phyloP scores from a whole-genome alignment of 2,888 invertebrate species.

The Brachynemurus nebulosus region DNA sequence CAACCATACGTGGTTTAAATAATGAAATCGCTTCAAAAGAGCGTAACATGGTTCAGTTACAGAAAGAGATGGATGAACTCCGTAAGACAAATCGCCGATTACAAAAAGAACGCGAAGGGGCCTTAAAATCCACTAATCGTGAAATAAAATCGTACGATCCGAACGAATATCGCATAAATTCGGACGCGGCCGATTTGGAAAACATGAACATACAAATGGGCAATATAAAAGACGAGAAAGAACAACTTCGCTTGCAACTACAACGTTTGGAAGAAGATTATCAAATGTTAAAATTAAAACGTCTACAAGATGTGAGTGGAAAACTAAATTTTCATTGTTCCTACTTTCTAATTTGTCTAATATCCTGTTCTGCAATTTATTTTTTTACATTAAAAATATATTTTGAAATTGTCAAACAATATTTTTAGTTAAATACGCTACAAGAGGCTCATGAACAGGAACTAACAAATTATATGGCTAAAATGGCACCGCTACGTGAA shows the following conservation, averaged over 20 bases:
- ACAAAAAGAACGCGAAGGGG: conserved; percentile 62
- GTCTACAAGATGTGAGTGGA: conserved; percentile 63
- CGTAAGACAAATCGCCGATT: conserved; percentile 59
- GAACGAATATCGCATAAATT: conserved; percentile 3
- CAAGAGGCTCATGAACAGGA: conserved; percentile 61
- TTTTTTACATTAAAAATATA: not conserved
- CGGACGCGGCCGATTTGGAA: conserved; percentile 31
- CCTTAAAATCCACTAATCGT: conserved; percentile 23
- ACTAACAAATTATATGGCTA: conserved; percentile 48
- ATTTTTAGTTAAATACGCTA: conserved; percentile 53
- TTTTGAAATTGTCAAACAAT: conserved; percentile 18
- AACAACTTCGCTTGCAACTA: conserved; percentile 47
- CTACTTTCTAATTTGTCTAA: not conserved
- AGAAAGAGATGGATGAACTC: conserved; percentile 61
- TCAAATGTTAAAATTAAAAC: conserved; percentile 58
- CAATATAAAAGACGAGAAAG: conserved; percentile 37
- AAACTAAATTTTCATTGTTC: conserved; percentile 20
- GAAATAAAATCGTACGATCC: conserved; percentile 6
- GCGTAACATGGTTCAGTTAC: conserved; percentile 53
- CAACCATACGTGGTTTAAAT: conserved; percentile 66
- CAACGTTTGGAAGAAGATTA: conserved; percentile 53
- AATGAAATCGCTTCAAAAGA: conserved; percentile 60
- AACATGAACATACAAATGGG: conserved; percentile 36
- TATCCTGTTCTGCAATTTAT: not conserved
- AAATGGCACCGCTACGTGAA: conserved; percentile 41